These are phyloP conservation scores for Actenoides hombroni DNA, from an alignment of 2,113 vertebrate genomes.

Conservation along the genomic window DNA sequence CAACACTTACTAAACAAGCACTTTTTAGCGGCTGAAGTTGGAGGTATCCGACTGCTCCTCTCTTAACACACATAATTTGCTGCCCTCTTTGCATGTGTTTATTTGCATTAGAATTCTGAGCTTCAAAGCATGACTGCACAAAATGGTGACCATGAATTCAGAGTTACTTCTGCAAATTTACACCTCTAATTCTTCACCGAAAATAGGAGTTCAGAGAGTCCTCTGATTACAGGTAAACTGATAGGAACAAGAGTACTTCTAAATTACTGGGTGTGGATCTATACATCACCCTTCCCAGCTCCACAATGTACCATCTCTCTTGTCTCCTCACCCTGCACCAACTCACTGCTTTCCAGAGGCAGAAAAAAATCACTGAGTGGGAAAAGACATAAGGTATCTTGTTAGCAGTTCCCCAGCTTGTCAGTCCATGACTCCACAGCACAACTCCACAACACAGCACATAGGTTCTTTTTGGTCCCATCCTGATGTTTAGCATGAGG, in stretches of 20 bases:
- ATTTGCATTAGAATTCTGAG: background rate
- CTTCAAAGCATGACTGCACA: background rate
- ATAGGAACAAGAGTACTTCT: background rate
- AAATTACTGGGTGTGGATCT: background rate
- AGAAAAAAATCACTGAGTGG: background rate
- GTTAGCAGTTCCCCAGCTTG: background rate
- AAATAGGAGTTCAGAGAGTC: background rate
- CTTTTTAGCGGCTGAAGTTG: background rate
- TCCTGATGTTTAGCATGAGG: background rate
- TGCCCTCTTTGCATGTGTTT: background rate
- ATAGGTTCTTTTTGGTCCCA: background rate
- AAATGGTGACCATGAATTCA: background rate
- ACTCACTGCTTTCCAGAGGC: background rate
- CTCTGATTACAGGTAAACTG: background rate
- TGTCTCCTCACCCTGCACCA: background rate
- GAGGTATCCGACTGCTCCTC: background rate
- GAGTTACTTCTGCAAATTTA: background rate
- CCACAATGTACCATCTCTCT: background rate
- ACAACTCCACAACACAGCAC: background rate
- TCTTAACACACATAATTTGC: background rate
- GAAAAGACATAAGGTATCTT: background rate
- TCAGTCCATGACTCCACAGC: background rate
- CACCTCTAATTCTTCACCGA: background rate
- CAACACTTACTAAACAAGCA: background rate
- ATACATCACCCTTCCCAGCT: background rate